Evolutionary conservation across 2,797 vertebrate species (phyloP), one percentile per base, ranked within the genome.

Genomic region (Microcaecilia unicolor): DNA sequence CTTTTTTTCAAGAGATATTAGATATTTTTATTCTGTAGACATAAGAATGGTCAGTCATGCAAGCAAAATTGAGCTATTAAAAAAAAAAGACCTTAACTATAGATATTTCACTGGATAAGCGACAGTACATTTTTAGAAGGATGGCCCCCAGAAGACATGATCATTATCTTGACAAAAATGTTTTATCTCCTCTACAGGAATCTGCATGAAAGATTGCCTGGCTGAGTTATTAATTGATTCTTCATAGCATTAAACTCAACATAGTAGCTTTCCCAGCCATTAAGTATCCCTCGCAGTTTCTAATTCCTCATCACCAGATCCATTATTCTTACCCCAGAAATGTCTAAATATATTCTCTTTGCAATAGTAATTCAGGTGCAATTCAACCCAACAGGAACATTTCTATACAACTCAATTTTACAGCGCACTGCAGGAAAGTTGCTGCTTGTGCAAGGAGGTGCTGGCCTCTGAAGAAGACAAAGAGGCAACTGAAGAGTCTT

Each of bases 131-230:
- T 61, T 75, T 72, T 58, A 51, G 42, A 42, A 49, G 34, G 20
- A 33, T 29, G 35, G 37, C 16, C 26, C 11, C 17, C 29, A 55
- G 33, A 58, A 66, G 45, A 48, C 32, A 25, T 12, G 31, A 48
- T 55, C 44, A 45, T 48, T 63, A 61, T 51, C 48, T 56, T 52
- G 45, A 64, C 22, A 60, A 58, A 71, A 70, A 45, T 36, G 9
- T 26, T 37, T 58, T 54, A 26, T 41, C 44, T 52, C 15, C 19
- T 25, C 53, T 44, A 31, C 37, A 28, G 44, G 49, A 34, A 48
- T 50, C 37, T 50, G 18, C 36, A 24, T 8, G 24, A 41, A 55
- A 61, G 44, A 36, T 27, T 55, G 66, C 58, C 34, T 59, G 40
- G 12, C 25, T 58, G 37, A 60, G 27, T 58, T 64, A 48, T 66